Evolutionary conservation across 2,797 vertebrate genomes (phyloP).

Genomic region (Hephaestus fuliginosus): DNA sequence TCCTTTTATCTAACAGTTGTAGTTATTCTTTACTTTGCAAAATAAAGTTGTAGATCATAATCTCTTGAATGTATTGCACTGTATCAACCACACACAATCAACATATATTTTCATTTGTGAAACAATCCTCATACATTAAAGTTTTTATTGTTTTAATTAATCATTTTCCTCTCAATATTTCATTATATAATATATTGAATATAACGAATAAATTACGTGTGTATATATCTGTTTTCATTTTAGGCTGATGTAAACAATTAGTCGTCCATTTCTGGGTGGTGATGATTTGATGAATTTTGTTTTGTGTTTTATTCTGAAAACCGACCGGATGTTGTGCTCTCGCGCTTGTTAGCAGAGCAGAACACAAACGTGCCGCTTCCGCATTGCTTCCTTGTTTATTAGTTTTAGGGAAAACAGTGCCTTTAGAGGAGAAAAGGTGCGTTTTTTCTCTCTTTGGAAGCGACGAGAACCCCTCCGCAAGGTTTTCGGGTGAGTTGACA

Average conservation of each 20-base stretch:
- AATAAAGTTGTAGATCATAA: background rate
- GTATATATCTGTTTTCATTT: background rate
- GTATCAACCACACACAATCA: background rate
- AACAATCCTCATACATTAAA: background rate
- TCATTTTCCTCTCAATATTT: background rate
- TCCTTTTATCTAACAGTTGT: background rate
- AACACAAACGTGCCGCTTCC: constrained; percentile 60
- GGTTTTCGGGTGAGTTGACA: constrained; percentile 36
- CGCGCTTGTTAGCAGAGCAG: background rate
- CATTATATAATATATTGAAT: background rate
- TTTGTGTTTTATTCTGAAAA: constrained; percentile 52
- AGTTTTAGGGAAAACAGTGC: constrained; percentile 43
- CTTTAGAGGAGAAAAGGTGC: background rate
- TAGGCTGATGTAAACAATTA: background rate
- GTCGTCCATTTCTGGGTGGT: background rate
- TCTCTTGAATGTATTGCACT: background rate
- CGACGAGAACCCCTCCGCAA: background rate
- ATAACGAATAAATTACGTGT: background rate
- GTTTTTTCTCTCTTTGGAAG: background rate
- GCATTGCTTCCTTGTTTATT: constrained; percentile 77
- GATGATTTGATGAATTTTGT: background rate
- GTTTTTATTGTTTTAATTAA: too few relatives aligned
- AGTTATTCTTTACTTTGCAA: background rate
- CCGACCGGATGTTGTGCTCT: constrained; percentile 36
- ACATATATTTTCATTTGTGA: background rate